Evolutionary conservation across 2,797 vertebrate species (phyloP), one percentile per base, ranked within the genome.

Genomic region (Liparis tanakae): DNA sequence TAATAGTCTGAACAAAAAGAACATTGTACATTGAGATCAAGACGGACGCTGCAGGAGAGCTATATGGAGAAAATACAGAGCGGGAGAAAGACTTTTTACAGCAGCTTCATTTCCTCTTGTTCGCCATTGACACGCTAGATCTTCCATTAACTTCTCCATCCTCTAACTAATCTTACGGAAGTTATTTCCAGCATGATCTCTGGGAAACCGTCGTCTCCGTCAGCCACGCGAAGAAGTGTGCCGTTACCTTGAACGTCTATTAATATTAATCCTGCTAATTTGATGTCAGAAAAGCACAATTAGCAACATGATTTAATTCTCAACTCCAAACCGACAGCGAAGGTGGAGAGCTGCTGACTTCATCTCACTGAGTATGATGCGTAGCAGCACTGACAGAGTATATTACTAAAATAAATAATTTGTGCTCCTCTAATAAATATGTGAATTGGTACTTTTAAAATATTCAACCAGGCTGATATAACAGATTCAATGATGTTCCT

Each of bases 1-100:
- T 79, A 81, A 80, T 58, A 80, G 63, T 72, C 34, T 69, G 66
- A 84, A 81, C 70, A 78, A 77, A 76, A 70, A 68, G 53, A 79
- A 58, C 37, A 36, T 43, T 1, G 1, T 30, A 15, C 54, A 34
- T 50, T 74, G 74, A 76, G 59, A 73, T 53, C 30, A 9, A 55
- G 39, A 67, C 46, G 39, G 50, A 22, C 44, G 2, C 57, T 8
- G n/a, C n/a, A n/a, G 53, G 60, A 79, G 69, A 81, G 10, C 58
- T 33, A 51, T 73, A 22, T n/a, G 18, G 60, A 72, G 59, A 69
- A 58, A 78, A 53, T 8, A 39, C 20, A n/a, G 43, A 76, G 18
- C 20, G 36, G 22, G 39, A 70, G 55, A 63, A 46, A 65, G 61
- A 66, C 6, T 48, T 15, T 59, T 48, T 15, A 63, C 22, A 2